Conservation (phyloP, 2,113 vertebrate species). For the Anser brachyrhynchus region DNA sequence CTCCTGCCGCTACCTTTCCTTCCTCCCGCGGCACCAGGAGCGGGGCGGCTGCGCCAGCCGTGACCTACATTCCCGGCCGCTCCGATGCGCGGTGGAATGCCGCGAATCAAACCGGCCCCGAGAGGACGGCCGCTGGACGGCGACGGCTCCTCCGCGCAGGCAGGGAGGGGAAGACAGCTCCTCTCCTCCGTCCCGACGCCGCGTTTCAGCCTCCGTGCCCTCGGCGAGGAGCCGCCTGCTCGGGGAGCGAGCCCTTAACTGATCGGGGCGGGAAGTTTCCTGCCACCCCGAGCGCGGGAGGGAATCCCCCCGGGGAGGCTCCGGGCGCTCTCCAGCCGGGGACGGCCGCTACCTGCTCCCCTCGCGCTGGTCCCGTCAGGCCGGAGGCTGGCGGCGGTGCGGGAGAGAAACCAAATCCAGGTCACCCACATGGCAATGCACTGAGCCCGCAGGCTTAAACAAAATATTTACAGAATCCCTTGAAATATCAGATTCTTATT, state of each 20-base stretch:
- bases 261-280: background rate
- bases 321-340: fast-evolving
- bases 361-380: fast-evolving
- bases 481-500: background rate
- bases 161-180: background rate
- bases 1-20: background rate
- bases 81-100: constrained; percentile 71
- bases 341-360: background rate
- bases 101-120: constrained; percentile 54
- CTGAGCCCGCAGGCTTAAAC: background rate
- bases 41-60: background rate
- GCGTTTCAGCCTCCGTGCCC: background rate
- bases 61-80: constrained; percentile 75
- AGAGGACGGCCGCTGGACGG: background rate
- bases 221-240: fast-evolving
- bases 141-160: background rate
- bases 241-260: background rate
- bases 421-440: background rate
- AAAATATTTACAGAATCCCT: background rate
- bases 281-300: background rate
- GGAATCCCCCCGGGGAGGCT: background rate
- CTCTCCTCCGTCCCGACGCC: background rate
- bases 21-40: background rate
- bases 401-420: background rate
- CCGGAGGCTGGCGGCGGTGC: background rate